phyloP scores from a whole-genome alignment of 2,888 invertebrate species.

The Pyrrhia umbra region DNA sequence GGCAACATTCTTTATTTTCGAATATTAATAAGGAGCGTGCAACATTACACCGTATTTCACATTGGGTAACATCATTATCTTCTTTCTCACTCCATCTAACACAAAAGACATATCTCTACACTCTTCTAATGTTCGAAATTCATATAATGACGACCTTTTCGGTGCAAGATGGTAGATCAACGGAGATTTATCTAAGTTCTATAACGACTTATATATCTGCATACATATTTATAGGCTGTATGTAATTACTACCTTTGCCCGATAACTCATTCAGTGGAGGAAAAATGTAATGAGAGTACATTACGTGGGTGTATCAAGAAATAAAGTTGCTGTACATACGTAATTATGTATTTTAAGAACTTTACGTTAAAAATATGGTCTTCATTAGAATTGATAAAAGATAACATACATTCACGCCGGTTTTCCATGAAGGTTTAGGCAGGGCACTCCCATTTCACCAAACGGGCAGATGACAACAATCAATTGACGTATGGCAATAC shows the following conservation, averaged over 20 bases:
- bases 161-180: conserved; percentile 70
- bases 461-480: too few species aligned
- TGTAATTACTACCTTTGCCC: conserved; percentile 61
- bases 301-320: conserved; percentile 47
- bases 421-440: background rate
- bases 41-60: conserved; percentile 88
- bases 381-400: conserved; percentile 24
- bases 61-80: conserved; percentile 80
- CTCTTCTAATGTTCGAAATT: conserved; percentile 76
- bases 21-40: conserved; percentile 89
- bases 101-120: conserved; percentile 57
- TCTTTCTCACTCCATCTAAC: conserved; percentile 66
- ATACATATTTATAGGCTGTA: conserved; percentile 55
- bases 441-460: too few species aligned
- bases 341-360: conserved; percentile 30
- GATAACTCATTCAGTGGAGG: conserved; percentile 59
- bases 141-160: conserved; percentile 64
- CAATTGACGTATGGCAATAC: too few species aligned
- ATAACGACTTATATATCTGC: conserved; percentile 55
- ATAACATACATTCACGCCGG: conserved; percentile 15
- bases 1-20: conserved; percentile 88
- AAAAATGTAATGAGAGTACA: conserved; percentile 60
- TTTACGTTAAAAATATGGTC: conserved; percentile 19
- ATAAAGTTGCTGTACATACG: conserved; percentile 48
- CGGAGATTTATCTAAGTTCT: conserved; percentile 71